phyloP scores from a whole-genome alignment of 2,797 vertebrate genomes.

The Columba guinea region DNA sequence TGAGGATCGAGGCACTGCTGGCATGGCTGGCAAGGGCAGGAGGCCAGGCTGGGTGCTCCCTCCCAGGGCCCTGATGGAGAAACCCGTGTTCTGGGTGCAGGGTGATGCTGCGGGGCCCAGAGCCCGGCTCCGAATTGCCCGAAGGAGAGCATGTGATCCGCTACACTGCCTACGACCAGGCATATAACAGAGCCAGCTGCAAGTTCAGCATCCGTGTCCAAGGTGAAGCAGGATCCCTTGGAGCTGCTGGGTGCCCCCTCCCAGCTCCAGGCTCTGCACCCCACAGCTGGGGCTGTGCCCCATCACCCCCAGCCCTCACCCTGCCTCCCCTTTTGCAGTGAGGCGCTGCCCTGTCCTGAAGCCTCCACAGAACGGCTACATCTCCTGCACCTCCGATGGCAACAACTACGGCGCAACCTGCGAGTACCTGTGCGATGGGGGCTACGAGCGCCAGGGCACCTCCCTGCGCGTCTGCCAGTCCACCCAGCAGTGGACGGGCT shows the following conservation, averaged over 20 bases:
- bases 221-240: conserved; percentile 73
- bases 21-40: rapidly evolving
- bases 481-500: conserved; percentile 86
- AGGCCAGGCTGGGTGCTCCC: rapidly evolving
- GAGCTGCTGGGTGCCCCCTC: not conserved
- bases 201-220: conserved; percentile 92
- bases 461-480: conserved; percentile 87
- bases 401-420: conserved; percentile 92
- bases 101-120: conserved; percentile 83
- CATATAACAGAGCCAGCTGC: conserved; percentile 93
- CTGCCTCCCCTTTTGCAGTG: conserved; percentile 53
- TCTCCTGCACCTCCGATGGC: conserved; percentile 87
- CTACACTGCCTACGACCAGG: conserved; percentile 91
- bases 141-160: conserved; percentile 89
- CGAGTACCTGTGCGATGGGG: conserved; percentile 89
- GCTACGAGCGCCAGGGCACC: conserved; percentile 85
- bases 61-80: not conserved
- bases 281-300: rapidly evolving
- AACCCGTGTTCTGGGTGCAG: conserved; percentile 60
- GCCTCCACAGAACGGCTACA: conserved; percentile 85
- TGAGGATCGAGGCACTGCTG: conserved; percentile 45
- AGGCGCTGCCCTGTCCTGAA: conserved; percentile 85
- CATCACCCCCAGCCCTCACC: not conserved
- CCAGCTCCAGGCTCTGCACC: rapidly evolving
- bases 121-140: conserved; percentile 85